Base-by-base conservation (phyloP, 2,797 vertebrate species). In the Kryptopterus vitreolus region DNA sequence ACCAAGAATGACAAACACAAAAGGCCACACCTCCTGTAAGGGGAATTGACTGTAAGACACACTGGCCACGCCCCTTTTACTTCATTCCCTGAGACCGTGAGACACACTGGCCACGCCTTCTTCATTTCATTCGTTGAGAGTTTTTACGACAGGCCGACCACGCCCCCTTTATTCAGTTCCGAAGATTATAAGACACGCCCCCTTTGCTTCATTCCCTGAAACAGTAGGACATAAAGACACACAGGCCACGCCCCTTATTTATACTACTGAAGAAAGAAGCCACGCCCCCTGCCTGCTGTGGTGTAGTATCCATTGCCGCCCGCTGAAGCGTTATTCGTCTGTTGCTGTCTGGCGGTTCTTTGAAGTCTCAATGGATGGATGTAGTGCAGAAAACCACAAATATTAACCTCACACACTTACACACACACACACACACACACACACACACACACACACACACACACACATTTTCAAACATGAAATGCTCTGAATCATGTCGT, bases 321-420 rank as follows among this genome's bases (percentile, higher is more conserved):
- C 4, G 35, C 11, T 22, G 26, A 2, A 71, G 63, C 31, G 46
- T 35, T 35, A 75, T 46, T 66, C 52, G 68, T 68, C 11, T 43
- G 8, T 68, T 38, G 16, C 33, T 59, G 10, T 77, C 22, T 68
- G 50, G 52, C 68, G 26, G 24, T 29, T 5, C 31, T 22, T 65
- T 53, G 9, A 80, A 29, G 59, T 46, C 24, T 68, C 35, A 58
- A 35, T 69, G 63, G 59, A 50, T 69, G 63, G 59, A 50, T 76
- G 72, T 50, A 76, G 71, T 75, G 61, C 38, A 75, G 62, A 50
- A 75, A 81, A 46, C 79, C 79, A 81, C 79, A 81, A 58, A 46
- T 38, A 75, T 59, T 75, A 66, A 81, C 79, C 71, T 61, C 81
- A 78, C 59, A 68, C 69, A 65, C 68, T 61, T 29, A 43, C 29